Base-by-base conservation (phyloP, 2,797 vertebrate genomes). In the Lutjanus campechanus region DNA sequence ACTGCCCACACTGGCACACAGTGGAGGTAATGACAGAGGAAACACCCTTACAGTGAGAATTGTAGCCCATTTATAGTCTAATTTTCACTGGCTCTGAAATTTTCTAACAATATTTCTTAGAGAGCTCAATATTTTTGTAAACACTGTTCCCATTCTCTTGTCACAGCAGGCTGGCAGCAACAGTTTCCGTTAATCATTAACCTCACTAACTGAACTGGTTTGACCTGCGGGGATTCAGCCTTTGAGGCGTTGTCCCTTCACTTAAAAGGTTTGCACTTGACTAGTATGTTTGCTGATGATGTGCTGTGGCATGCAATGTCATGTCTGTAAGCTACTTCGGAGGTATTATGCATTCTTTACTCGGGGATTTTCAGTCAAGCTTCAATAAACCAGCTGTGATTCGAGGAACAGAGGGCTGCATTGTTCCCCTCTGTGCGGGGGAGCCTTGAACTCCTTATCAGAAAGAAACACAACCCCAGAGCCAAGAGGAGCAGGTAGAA, bases 371-470 rank as follows among this genome's bases (percentile, higher is more conserved):
- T 87, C 62, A 73, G 70, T 40, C 15, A 50, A 53, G 65, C 79
- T 69, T 77, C 76, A 86, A 25, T 58, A 76, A 84, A 62, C 43
- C 82, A 77, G 82, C 83, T 91, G 79, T 84, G 82, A 87, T 82
- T 77, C 41, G 49, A 10, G 47, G 80, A 92, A 92, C 90, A 93
- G 44, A 89, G 84, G 83, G 84, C 15, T 54, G 29, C 59, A 85
- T 93, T 93, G 92, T 95, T 16, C 69, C 69, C 62, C 20, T 51
- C 46, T 73, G 77, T 77, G 56, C 68, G 55, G 67, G 76, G 58
- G 76, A 40, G 69, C 77, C n/a, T 65, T 76, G 53, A 58, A 53
- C 11, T 69, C 47, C 66, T 78, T 73, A 86, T 85, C 82, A 69
- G 74, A 54, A 17, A 59, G 61, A 83, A 77, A 53, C 50, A 59